phyloP scores from a whole-genome alignment of 2,113 vertebrate genomes.

The Pseudopodoces humilis region DNA sequence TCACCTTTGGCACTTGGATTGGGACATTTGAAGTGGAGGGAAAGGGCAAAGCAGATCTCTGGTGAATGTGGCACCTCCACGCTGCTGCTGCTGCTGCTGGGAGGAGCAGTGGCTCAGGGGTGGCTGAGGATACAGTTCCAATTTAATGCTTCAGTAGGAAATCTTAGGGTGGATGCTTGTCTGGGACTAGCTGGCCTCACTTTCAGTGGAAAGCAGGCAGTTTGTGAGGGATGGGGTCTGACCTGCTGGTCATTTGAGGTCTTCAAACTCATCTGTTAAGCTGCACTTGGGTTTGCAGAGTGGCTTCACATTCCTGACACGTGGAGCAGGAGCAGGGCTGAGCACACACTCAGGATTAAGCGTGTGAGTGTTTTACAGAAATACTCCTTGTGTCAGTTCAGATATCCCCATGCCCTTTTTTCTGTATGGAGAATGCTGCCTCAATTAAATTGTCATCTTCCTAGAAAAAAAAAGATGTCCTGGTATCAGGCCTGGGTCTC shows the following conservation, averaged over 20 bases:
- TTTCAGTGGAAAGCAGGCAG: neutral
- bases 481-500: neutral
- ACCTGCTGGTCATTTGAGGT: neutral
- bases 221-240: neutral
- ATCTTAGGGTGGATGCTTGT: neutral
- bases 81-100: fast-evolving
- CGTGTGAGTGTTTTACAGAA: neutral
- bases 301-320: neutral
- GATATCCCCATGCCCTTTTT: neutral
- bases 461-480: neutral
- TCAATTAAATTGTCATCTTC: neutral
- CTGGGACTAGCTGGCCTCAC: neutral
- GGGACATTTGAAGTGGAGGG: neutral
- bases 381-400: neutral
- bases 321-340: neutral
- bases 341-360: neutral
- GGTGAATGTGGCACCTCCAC: neutral
- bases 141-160: neutral
- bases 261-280: neutral
- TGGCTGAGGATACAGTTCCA: neutral
- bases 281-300: neutral
- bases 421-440: neutral
- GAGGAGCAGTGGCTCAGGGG: neutral
- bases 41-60: neutral
- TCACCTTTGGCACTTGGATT: fast-evolving